Base-by-base conservation (phyloP, 30 jellyfish, hydroid and myxozoan species). In the Euphysa ruthae region DNA sequence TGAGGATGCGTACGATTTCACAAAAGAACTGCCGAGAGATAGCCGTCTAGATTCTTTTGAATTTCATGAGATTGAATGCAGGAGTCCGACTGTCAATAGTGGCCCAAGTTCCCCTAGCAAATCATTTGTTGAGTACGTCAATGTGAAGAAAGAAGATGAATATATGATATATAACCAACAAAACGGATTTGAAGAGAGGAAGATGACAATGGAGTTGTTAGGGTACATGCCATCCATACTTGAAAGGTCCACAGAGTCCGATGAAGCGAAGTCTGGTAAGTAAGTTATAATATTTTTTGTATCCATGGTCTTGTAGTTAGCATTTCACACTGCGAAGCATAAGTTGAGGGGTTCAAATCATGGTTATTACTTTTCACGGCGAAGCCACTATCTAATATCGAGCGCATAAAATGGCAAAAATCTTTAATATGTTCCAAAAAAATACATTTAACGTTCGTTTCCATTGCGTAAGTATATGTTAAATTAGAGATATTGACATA, bases 201-300 rank as follows among this genome's bases (percentile, higher is more conserved):
- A 49, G 16, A 43, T 68, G 19, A 68, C 80, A 14, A 20, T 68
- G 21, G 80, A 44, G 27, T 43, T 68, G 50, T 43, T 68, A 35
- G 32, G 49, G 0, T 68, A 68, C 25, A 44, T 68, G 74, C 80
- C 80, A 13, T 54, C 80, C 18, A 68, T 68, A 7, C 18, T 43
- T 18, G 80, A 68, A 49, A 42, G 58, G 24, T 63, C 77, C 18
- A 21, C 34, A 0, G 77, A 63, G 14, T n/a, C n/a, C n/a, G n/a
- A n/a, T n/a, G n/a, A n/a, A n/a, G n/a, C n/a, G n/a, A n/a, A n/a
- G n/a, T n/a, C n/a, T n/a, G n/a, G n/a, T n/a, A n/a, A n/a, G n/a
- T n/a, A n/a, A n/a, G n/a, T n/a, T n/a, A n/a, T n/a, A n/a, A n/a
- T n/a, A n/a, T n/a, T n/a, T n/a, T n/a, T n/a, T n/a, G n/a, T n/a